Evolutionary conservation across 2,888 invertebrate genomes (phyloP).

Genomic region (Teleogryllus oceanicus): DNA sequence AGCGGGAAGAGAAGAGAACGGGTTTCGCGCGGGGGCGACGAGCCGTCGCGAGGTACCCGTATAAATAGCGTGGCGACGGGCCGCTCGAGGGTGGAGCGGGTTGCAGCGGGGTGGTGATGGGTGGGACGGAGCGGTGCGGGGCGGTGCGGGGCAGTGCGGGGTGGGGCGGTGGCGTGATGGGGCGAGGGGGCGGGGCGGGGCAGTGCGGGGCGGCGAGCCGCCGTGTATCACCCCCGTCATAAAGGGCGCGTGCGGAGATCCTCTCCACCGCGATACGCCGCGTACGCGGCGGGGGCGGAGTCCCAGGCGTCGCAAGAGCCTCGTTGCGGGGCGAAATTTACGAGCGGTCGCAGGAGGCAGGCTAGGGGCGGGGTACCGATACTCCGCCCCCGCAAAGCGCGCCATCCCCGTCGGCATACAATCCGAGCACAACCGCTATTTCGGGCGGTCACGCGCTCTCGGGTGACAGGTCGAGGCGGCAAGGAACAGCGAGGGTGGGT

Average conservation of each 20-base stretch:
- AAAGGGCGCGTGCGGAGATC: no score
- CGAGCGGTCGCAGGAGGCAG: background rate
- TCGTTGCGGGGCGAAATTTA: background rate
- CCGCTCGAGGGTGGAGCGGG: no score
- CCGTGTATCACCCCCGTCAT: no score
- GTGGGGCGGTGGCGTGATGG: no score
- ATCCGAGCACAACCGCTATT: background rate
- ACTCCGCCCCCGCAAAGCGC: no score
- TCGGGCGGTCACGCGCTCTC: background rate
- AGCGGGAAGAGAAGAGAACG: background rate
- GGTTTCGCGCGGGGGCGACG: slow-evolving; percentile 20
- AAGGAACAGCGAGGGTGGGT: background rate
- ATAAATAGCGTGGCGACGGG: background rate
- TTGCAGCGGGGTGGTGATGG: no score
- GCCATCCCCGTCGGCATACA: background rate
- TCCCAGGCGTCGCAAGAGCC: background rate
- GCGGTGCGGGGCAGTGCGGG: no score
- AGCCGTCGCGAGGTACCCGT: background rate
- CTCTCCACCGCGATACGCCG: no score
- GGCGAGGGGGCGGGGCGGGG: no score
- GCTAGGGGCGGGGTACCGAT: no score
- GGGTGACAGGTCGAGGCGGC: background rate
- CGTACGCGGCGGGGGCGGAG: background rate
- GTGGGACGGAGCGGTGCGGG: no score
- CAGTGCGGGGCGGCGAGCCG: no score